Base-by-base conservation (phyloP, 2,888 invertebrate genomes). In the Adineta ricciae region DNA sequence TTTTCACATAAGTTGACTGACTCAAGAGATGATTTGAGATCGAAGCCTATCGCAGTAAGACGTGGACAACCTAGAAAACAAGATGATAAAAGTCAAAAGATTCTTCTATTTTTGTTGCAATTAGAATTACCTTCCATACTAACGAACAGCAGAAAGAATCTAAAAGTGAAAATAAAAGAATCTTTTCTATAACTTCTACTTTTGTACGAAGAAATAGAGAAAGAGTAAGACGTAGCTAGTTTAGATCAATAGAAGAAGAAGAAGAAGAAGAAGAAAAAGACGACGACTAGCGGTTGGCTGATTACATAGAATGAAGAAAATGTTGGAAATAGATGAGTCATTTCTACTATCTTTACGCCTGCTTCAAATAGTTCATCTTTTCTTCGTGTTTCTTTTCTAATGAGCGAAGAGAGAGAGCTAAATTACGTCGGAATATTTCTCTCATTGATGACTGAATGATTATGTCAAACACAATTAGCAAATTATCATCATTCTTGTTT, bases 1-100 rank as follows among this genome's bases (percentile, higher is more conserved):
- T 78, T 78, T 78, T 78, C 78, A 41, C 78, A 78, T 78, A 78
- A 78, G n/a, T 78, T 41, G 41, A 78, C 41, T 41, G 78, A 38
- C 24, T 78, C 78, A 21, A 78, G 21, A 9, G 41, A 78, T n/a
- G n/a, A n/a, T 78, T 78, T 78, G 38, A 78, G 41, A 78, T 78
- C 78, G n/a, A 78, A 78, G 41, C 19, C 5, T 78, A 78, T 24
- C 5, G 14, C 24, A 24, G 41, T 38, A 38, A 78, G 41, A 41
- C 78, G 78, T 41, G 78, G 78, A 78, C 78, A 78, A 9, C 78
- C 78, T 78, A 46, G 46, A 46, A 8, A 46, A 46, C 5, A 46
- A 46, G 5, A 46, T n/a, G 46, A 46, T 46, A 46, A 27, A 32
- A 16, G 5, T 14, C 7, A 64, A 50, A 50, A 50, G 9, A 19